Evolutionary conservation across 2,113 vertebrate species (phyloP), one percentile per base, ranked within the genome.

Genomic region (Scytalopus superciliaris): DNA sequence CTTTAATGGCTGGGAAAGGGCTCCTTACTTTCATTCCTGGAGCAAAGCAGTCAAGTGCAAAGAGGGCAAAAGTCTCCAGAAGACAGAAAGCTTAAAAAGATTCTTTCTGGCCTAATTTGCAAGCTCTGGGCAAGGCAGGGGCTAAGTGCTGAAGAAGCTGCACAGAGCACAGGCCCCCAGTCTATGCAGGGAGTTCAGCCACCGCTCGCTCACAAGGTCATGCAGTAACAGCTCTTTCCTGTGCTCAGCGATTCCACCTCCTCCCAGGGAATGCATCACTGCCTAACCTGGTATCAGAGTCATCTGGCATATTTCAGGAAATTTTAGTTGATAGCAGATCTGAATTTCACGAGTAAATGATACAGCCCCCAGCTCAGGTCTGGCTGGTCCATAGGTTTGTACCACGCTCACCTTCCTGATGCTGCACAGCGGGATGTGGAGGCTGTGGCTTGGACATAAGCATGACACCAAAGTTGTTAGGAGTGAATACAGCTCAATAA

Each of bases 1-100:
- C 90, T 93, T 96, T 94, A 96, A 90, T 60, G 69, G 70, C 33
- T 88, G 83, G 92, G 78, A 97, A 97, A 95, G 76, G 80, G 82
- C 89, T 96, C 78, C 27, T 55, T 68, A n/a, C 95, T 90, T 97
- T 77, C 75, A 39, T 69, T 69, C 90, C 85, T n/a, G 57, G 94
- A 94, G 84, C 79, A 94, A 52, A 95, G 90, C 92, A 96, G 95
- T 56, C 53, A 66, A 91, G 89, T 94, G 91, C 83, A 94, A 79
- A 95, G 93, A 57, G 40, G 91, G 45, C 21, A 91, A 84, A 97
- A 89, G 35, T 23, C 56, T 81, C 64, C 84, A 75, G 69, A 56
- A 68, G 69, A 82, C 0, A 57, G 60, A 68, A 82, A 88, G 69
- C 75, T 79, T 75, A 44, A 89, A 84, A 94, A 92, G 37, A 91